Base-by-base conservation (phyloP, 2,888 invertebrate species). In the Agriopis marginaria region DNA sequence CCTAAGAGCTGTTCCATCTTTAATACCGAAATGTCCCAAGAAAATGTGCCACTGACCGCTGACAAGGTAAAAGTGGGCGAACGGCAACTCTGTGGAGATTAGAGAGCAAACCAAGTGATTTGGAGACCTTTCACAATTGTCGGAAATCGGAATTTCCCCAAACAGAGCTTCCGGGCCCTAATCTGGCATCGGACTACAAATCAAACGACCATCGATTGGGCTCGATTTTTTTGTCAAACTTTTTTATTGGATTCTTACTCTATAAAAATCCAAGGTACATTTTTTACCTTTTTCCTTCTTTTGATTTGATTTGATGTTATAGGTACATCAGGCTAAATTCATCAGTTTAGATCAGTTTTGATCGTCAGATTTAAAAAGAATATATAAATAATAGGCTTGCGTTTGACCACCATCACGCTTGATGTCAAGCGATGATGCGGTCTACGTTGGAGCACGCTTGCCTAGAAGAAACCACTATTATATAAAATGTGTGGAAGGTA, bases 101-200 rank as follows among this genome's bases (percentile, higher is more conserved):
- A 61, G 51, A 51, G 44, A 82, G 77, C 81, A 82, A 85, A 83
- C 82, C 86, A 82, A 88, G 85, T 86, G 87, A 89, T 88, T 86
- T 85, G 17, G 79, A 80, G 82, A 82, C 86, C 86, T 83, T 83
- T 79, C 61, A 85, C 86, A 87, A 89, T 88, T 83, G 88, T 75
- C 87, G 90, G 89, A 90, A 89, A 89, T 88, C 85, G 86, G 81
- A 82, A 86, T 89, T 89, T 87, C 82, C 82, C 79, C 79, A 80
- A 80, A 84, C 81, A 83, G 78, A 80, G 78, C 83, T 83, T 84
- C 82, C 82, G 79, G 76, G 77, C 77, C 85, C 84, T 86, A 87
- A 88, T 88, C 86, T 83, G 75, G 75, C 82, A 86, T 82, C 84
- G 81, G 78, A 83, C 79, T 82, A 85, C 87, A 87, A 87, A 89